Evolutionary conservation across 1,140 invertebrate genomes (phyloP).

Genomic region (Bombus difficillimus): DNA sequence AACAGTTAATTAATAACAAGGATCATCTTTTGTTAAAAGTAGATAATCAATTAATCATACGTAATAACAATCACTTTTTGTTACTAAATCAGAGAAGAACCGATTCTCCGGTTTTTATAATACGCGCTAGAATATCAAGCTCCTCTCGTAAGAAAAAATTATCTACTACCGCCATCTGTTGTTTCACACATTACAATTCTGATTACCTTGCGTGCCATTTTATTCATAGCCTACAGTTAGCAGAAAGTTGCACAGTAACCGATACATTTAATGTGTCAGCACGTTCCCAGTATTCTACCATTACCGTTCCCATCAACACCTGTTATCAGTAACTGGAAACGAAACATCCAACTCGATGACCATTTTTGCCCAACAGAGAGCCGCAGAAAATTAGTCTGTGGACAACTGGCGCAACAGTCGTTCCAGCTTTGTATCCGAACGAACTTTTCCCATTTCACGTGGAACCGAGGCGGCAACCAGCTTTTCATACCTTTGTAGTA

Average conservation of each 20-base stretch:
- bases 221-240: not conserved
- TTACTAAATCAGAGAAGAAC: no score
- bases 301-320: not conserved
- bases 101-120: no score
- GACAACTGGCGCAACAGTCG: constrained; percentile 3
- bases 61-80: no score
- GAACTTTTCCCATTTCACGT: constrained; percentile 50
- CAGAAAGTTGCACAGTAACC: not conserved
- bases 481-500: constrained; percentile 89
- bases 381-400: not conserved
- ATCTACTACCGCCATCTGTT: not conserved
- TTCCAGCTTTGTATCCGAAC: constrained; percentile 1
- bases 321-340: not conserved
- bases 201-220: not conserved
- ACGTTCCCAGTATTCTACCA: not conserved
- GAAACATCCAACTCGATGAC: not conserved
- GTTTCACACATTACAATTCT: not conserved
- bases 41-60: not conserved
- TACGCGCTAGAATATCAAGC: not conserved
- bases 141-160: not conserved
- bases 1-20: not conserved
- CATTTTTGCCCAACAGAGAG: not conserved
- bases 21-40: not conserved
- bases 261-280: no score
- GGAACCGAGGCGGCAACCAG: not conserved